Evolutionary conservation across 2,113 vertebrate genomes (phyloP), one percentile per base, ranked within the genome.

Genomic region (Motacilla alba): DNA sequence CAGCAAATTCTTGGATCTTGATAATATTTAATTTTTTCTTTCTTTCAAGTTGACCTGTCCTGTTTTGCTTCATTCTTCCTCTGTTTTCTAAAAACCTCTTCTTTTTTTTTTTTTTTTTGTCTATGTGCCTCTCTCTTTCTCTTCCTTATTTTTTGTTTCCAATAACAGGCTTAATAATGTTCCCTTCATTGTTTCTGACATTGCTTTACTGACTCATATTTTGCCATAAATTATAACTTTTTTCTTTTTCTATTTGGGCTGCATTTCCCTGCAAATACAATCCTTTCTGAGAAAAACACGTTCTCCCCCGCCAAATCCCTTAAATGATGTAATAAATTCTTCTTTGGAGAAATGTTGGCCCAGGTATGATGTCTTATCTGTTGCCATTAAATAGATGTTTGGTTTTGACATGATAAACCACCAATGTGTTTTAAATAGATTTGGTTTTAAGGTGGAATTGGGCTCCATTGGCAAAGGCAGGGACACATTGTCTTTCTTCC

Each of bases 301-400:
- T 97, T 4, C 6, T 11, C n/a, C 11, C 2, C 87, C 14, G 26
- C 13, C 2, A 80, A 93, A 88, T 95, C 74, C 39, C 41, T 95
- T 92, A 87, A 95, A 96, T 80, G 31, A 60, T 59, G 30, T 86
- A 83, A 91, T 30, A 93, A 88, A 97, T 94, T 59, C 46, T 86
- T 86, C 66, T 93, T 85, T 92, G 74, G 60, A 96, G 87, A 77
- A 53, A 56, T 47, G 28, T 37, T 60, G 59, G 95, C 80, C 66
- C 68, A 92, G 62, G 81, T 87, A 49, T 10, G 63, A 80, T 6
- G 10, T 74, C 46, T 46, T 94, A 69, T 77, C 91, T 46, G 12
- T 59, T 85, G 83, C 50, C 28, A 74, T 93, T 94, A 69, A 87
- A 86, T 77, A 79, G 63, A 62, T 84, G 11, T 84, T 93, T 94